A percentile compares a stretch with the other conserved stretches of the same genome.
These are phyloP conservation scores for Acanthopleura granulata DNA, from an alignment of 2,888 invertebrate genomes.

Conservation along the genomic window DNA sequence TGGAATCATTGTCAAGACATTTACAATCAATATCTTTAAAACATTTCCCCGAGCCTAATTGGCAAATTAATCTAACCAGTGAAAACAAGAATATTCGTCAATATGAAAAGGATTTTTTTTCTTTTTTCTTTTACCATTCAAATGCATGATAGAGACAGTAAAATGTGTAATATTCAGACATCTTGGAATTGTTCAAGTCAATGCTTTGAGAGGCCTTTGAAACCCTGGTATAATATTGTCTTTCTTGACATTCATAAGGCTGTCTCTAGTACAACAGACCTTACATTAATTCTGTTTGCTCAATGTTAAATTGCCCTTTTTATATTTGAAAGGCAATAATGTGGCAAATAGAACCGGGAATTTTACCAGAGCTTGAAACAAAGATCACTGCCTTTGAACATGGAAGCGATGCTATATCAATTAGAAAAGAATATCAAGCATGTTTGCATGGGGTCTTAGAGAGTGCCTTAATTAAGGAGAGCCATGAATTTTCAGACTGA, in stretches of 20 bases:
- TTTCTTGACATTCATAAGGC: too few relatives aligned
- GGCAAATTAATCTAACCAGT: too few relatives aligned
- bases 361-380: too few relatives aligned
- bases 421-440: not conserved
- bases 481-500: not conserved
- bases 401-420: not conserved
- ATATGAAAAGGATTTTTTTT: too few relatives aligned
- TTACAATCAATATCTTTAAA: too few relatives aligned
- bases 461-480: not conserved
- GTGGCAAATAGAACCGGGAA: not conserved
- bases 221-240: too few relatives aligned
- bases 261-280: too few relatives aligned
- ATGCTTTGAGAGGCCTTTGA: not conserved
- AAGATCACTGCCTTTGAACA: not conserved
- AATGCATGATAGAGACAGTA: not conserved
- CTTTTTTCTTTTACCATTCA: not conserved
- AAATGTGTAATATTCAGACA: not conserved
- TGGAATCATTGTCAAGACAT: too few relatives aligned
- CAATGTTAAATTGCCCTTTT: not conserved
- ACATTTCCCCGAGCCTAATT: too few relatives aligned
- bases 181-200: not conserved
- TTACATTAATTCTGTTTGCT: slow-evolving; percentile 8
- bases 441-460: not conserved
- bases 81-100: too few relatives aligned
- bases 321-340: not conserved